Evolutionary conservation across 2,797 vertebrate species (phyloP).

Genomic region (Setipinna tenuifilis): DNA sequence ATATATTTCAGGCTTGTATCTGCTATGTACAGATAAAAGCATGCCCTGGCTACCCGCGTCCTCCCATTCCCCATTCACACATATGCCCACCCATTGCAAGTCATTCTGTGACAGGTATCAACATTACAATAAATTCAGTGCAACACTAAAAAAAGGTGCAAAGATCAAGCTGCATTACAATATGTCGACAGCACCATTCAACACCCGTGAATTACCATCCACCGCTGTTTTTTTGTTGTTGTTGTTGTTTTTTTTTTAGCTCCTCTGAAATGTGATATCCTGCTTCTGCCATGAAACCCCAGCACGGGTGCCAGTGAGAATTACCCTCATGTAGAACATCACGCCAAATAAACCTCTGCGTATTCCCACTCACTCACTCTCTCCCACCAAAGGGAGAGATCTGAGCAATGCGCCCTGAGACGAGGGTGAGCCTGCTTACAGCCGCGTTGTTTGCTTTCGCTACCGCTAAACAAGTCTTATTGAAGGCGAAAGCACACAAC

Average conservation of each 20-base stretch:
- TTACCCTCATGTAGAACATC: slow-evolving; percentile 55
- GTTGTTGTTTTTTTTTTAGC: slow-evolving; percentile 33
- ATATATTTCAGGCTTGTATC: not conserved
- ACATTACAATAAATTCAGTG: not conserved
- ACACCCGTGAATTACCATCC: slow-evolving; percentile 12
- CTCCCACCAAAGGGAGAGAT: slow-evolving; percentile 42
- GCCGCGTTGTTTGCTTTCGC: not conserved
- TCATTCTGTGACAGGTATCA: not conserved
- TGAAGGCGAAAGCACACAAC: not conserved
- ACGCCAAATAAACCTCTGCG: slow-evolving; percentile 49
- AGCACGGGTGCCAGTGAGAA: slow-evolving; percentile 49
- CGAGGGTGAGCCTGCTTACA: slow-evolving; percentile 40
- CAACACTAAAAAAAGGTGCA: not conserved
- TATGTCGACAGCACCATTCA: not conserved
- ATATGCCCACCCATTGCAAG: no score
- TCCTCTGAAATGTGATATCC: slow-evolving; percentile 49
- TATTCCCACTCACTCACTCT: slow-evolving; percentile 45
- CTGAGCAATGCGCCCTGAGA: slow-evolving; percentile 38
- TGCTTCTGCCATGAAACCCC: slow-evolving; percentile 50
- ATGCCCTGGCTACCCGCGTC: no score
- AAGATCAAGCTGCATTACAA: not conserved
- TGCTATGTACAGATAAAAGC: no score
- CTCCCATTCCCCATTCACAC: no score
- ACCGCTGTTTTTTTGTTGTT: not conserved
- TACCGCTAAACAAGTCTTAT: not conserved